A percentile compares a stretch with the other conserved stretches of the same genome.
These are phyloP conservation scores for Grammomys surdaster DNA, from an alignment of 2,113 vertebrate genomes.

Conservation along the genomic window DNA sequence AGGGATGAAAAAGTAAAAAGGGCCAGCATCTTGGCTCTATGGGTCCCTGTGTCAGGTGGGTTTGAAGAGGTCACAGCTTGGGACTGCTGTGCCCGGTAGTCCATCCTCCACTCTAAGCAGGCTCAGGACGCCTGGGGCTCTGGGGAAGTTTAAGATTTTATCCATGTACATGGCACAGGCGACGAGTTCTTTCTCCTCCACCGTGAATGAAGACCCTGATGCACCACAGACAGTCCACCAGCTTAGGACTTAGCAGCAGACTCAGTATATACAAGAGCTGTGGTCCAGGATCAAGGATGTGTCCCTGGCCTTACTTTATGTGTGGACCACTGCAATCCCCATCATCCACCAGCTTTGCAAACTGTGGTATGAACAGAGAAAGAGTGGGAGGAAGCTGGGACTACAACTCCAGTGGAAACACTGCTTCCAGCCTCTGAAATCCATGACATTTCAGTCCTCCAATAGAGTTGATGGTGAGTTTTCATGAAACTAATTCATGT, in stretches of 20 bases:
- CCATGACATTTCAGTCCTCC: conserved; percentile 95
- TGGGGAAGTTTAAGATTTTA: background rate
- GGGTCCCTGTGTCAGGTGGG: background rate
- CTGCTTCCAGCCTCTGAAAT: conserved; percentile 97
- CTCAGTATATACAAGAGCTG: conserved; percentile 94
- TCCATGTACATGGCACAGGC: conserved; percentile 86
- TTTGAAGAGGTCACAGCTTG: background rate
- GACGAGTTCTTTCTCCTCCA: conserved; percentile 87
- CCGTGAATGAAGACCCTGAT: conserved; percentile 95
- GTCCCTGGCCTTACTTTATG: conserved; percentile 97
- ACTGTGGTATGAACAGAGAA: background rate
- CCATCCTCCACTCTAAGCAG: background rate
- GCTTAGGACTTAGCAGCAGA: conserved; percentile 96
- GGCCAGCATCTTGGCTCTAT: background rate
- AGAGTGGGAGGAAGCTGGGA: background rate
- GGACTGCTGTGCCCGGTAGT: background rate
- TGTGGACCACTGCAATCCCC: conserved; percentile 95
- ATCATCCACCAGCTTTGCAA: conserved; percentile 95
- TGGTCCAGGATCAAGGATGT: conserved; percentile 98
- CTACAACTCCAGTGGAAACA: conserved; percentile 96
- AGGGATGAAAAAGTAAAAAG: background rate
- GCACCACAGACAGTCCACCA: conserved; percentile 96
- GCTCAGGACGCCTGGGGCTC: background rate
- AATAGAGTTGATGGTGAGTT: conserved; percentile 90
- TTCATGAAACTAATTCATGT: conserved; percentile 93